Base-by-base conservation (phyloP, 2,797 vertebrate species). In the Buphagus erythrorhynchus region DNA sequence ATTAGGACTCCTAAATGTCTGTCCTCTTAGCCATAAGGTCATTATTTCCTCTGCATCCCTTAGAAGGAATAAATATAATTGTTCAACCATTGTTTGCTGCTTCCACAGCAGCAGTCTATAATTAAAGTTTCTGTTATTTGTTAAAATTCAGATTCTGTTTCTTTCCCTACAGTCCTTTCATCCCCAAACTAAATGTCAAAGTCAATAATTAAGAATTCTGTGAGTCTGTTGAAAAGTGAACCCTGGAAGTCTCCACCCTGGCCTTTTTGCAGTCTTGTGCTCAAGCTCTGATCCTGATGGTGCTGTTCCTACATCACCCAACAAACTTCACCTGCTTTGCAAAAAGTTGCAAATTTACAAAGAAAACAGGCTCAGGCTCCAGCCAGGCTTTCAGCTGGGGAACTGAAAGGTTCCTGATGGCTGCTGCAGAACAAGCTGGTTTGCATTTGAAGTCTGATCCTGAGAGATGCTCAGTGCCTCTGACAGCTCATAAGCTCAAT, bases 401-500 rank as follows among this genome's bases (percentile, higher is more conserved):
- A 38, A 6, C 13, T 33, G 19, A 7, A 19, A 24, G 52, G 72
- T 45, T 61, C 54, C 38, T 19, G 11, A 2, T 68, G 31, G 9
- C 12, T 33, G 29, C 83, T 81, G 57, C 63, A 83, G 61, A 62
- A 36, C 13, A 11, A 62, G 54, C n/a, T 40, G 71, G 24, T 76
- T 29, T 22, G 43, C 24, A 15, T 67, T 72, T 67, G 40, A 40
- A 84, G 81, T 46, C 65, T 77, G 75, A 58, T 82, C 28, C 88
- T 83, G 72, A 51, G 80, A 94, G 92, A 85, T 66, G 78, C 84
- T 68, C 68, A 95, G 68, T 89, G 57, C 72, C 78, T 86, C 92
- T 80, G 95, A 66, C 95, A 93, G 84, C 81, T 91, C 57, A 77
- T 94, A 48, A 87, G 75, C 75, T 92, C 84, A 62, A 72, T 95